Conservation (phyloP, 2,888 invertebrate species). For the Pomacea canaliculata region DNA sequence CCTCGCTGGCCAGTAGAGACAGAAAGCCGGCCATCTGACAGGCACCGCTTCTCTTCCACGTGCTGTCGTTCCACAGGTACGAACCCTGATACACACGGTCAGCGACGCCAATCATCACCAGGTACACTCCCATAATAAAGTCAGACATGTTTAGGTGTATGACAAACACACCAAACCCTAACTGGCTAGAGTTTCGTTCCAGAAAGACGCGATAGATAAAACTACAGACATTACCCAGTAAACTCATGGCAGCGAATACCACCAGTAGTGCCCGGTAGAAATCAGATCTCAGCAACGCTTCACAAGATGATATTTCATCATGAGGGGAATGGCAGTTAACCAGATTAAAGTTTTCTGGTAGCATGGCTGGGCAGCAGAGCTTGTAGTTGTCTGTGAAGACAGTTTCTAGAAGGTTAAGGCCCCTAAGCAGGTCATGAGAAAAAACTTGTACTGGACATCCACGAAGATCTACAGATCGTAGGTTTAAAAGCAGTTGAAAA, state of each 20-base stretch:
- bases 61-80: constrained; percentile 43
- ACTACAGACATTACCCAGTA: neutral
- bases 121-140: constrained; percentile 14
- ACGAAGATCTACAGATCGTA: neutral
- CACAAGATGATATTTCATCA: constrained; percentile 12
- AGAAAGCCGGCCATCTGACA: constrained; percentile 48
- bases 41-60: constrained; percentile 41
- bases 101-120: neutral
- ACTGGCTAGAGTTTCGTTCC: neutral
- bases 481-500: neutral
- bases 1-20: constrained; percentile 73
- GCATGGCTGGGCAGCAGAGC: constrained; percentile 3
- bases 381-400: constrained; percentile 7
- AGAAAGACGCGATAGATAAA: neutral
- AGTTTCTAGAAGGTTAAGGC: neutral
- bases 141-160: neutral
- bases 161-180: neutral
- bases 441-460: neutral
- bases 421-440: neutral
- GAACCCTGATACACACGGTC: neutral
- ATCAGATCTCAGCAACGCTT: neutral
- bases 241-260: neutral
- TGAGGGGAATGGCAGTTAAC: neutral
- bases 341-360: constrained; percentile 4
- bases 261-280: neutral